Conservation (phyloP, 2,888 invertebrate genomes). For the Ctena decussata region DNA sequence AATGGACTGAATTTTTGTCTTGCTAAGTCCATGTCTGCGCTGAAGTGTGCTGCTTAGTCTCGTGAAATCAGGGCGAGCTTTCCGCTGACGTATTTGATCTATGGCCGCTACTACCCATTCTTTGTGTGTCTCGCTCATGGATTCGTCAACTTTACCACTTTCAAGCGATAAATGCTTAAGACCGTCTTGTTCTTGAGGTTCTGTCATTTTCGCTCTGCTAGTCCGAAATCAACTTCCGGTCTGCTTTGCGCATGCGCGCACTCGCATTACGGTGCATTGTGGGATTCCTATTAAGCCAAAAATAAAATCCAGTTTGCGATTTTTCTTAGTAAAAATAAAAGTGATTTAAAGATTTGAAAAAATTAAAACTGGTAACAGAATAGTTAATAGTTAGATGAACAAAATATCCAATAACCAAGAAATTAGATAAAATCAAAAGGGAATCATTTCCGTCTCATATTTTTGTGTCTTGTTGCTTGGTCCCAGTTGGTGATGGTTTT, state of each 20-base stretch:
- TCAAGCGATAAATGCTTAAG: neutral
- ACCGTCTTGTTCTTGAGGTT: neutral
- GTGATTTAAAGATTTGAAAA: too few species aligned
- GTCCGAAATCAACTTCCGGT: conserved; percentile 68
- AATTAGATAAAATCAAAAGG: too few species aligned
- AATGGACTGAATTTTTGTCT: conserved; percentile 89
- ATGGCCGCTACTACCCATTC: conserved; percentile 94
- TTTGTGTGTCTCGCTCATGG: conserved; percentile 86
- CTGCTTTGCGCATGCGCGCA: conserved; percentile 51
- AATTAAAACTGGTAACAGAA: too few species aligned
- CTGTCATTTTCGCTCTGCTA: neutral
- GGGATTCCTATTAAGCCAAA: neutral
- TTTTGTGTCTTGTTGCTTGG: too few species aligned
- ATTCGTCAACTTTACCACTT: neutral
- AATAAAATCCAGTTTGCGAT: too few species aligned
- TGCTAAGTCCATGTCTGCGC: conserved; percentile 91
- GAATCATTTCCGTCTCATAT: too few species aligned
- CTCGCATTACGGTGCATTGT: neutral
- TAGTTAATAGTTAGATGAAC: too few species aligned
- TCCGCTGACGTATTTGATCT: conserved; percentile 93
- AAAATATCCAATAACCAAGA: too few species aligned
- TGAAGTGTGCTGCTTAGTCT: conserved; percentile 94
- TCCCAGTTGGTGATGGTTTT: too few species aligned
- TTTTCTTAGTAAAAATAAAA: too few species aligned
- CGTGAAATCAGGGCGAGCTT: conserved; percentile 94